These are phyloP conservation scores for Chironomus striatipennis DNA, from an alignment of 1,140 invertebrate genomes.

Conservation along the genomic window DNA sequence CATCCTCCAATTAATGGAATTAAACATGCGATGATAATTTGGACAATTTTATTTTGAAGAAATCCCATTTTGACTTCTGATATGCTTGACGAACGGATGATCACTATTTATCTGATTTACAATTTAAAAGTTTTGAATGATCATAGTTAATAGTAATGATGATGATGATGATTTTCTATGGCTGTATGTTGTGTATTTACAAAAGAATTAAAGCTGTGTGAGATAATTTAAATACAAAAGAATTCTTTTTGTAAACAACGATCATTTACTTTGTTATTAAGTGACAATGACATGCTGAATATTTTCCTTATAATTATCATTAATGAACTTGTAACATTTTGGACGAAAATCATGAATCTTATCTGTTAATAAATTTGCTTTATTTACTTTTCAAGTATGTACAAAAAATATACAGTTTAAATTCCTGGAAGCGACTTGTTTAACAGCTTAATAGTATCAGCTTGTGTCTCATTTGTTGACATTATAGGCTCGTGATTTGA, in stretches of 20 bases:
- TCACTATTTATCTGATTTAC: neutral
- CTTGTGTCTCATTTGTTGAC: neutral
- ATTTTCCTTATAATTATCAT: no score
- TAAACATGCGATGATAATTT: neutral
- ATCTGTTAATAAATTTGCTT: no score
- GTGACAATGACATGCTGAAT: no score
- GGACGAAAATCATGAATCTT: no score
- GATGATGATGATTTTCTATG: neutral
- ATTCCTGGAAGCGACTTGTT: neutral
- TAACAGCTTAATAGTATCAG: neutral
- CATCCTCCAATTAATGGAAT: neutral
- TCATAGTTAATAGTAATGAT: neutral
- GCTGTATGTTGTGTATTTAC: neutral
- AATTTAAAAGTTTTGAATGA: neutral
- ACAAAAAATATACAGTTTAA: no score
- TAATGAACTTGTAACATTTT: no score
- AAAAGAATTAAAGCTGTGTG: no score
- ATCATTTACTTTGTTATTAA: no score
- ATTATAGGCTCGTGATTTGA: neutral
- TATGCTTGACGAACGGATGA: neutral
- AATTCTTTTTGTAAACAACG: no score
- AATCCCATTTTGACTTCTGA: neutral
- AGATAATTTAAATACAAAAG: no score
- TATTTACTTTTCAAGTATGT: no score
- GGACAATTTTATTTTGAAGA: constrained; percentile 1